A percentile compares a stretch with the other conserved stretches of the same genome.
Conservation (phyloP, 2,113 vertebrate species). For the Campylomormyrus tamandua region DNA sequence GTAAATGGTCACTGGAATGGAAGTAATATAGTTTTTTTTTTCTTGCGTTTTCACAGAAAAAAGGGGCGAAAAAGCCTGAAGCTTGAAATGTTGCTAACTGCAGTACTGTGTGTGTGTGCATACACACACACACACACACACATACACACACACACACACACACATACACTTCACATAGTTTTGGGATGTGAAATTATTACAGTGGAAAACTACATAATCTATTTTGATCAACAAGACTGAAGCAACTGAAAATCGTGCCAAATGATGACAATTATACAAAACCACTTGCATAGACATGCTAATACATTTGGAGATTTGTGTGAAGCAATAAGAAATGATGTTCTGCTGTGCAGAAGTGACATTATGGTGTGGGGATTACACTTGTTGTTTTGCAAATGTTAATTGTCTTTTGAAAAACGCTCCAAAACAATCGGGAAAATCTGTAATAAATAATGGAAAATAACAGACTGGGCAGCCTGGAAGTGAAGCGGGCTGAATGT, state of each 20-base stretch:
- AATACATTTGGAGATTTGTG: not conserved
- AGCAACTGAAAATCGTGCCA: not conserved
- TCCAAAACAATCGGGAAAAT: conserved; percentile 31
- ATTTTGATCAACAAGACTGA: not conserved
- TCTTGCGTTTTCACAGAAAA: conserved; percentile 44
- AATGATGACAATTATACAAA: conserved; percentile 20
- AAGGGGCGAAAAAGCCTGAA: conserved; percentile 50
- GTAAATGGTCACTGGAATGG: conserved; percentile 64
- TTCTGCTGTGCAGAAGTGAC: conserved; percentile 31
- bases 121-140: too few relatives aligned
- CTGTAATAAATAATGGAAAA: conserved; percentile 18
- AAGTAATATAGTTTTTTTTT: conserved; percentile 54
- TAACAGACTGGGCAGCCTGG: conserved; percentile 52
- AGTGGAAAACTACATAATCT: not conserved
- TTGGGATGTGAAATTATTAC: not conserved
- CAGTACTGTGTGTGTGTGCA: conserved; percentile 42
- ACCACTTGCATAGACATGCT: conserved; percentile 56
- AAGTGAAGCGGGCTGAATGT: conserved; percentile 38
- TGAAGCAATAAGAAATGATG: conserved; percentile 53
- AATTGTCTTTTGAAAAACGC: not conserved
- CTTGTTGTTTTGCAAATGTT: not conserved
- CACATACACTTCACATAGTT: not conserved
- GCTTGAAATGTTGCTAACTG: conserved; percentile 60
- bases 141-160: not conserved
- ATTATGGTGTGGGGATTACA: not conserved